Percentiles rank a stretch among this genome's conserved stretches.
Evolutionary conservation across 2,113 vertebrate genomes (phyloP).

Genomic region (Phylloscopus trochiloides): DNA sequence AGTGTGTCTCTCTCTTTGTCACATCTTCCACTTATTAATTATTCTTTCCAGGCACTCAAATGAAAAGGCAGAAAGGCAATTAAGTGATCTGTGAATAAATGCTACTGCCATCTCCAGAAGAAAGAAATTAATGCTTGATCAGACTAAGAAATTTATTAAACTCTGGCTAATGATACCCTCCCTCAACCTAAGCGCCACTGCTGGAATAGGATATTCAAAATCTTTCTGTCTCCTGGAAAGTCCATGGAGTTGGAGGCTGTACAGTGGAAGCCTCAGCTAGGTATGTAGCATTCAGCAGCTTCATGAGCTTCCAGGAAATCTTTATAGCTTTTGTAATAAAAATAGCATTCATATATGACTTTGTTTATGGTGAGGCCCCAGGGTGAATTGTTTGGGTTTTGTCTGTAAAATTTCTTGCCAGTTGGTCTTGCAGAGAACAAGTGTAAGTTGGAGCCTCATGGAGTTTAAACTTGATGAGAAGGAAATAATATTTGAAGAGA

Average conservation of each 20-base stretch:
- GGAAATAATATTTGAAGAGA: conserved; percentile 36
- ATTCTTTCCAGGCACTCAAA: background rate
- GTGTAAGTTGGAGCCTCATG: background rate
- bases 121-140: background rate
- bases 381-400: conserved; percentile 35
- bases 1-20: background rate
- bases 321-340: conserved; percentile 43
- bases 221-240: conserved; percentile 15
- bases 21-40: background rate
- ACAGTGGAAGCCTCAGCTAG: background rate
- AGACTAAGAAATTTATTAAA: background rate
- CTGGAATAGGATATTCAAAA: background rate
- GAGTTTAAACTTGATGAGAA: background rate
- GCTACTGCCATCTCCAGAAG: background rate
- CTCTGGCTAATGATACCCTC: background rate
- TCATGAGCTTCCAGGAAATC: conserved; percentile 50
- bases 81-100: background rate
- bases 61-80: background rate
- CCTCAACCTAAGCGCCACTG: background rate
- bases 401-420: conserved; percentile 8
- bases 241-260: background rate
- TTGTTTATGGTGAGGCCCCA: conserved; percentile 43
- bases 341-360: conserved; percentile 33
- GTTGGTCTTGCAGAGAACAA: conserved; percentile 18
- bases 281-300: background rate